Evolutionary conservation across 2,888 invertebrate species (phyloP), one percentile per base, ranked within the genome.

Genomic region (Drosophila niveifrons): DNA sequence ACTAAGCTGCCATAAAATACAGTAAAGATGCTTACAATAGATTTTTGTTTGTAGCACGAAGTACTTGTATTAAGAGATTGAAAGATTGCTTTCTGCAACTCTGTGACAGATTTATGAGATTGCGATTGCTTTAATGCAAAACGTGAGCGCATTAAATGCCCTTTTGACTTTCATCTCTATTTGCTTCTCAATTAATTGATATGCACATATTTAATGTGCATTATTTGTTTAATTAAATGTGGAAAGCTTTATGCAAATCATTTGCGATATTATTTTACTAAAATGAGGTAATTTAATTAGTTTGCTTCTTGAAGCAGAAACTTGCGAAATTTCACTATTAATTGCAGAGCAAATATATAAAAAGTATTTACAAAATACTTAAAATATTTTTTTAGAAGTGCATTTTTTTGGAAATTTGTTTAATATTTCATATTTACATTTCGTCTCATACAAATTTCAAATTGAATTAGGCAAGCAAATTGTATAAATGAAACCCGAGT

Each of bases 1-100:
- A 61, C 53, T 62, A 76, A 72, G 77, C 74, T 77, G 57, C 65
- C 61, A 65, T 66, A 65, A 74, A 72, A 73, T 73, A 55, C 48
- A 50, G 46, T 36, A 76, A 76, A 76, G 64, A 70, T 58, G 76
- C 64, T 71, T 76, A 56, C 64, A 53, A 61, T 66, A 53, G 17
- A 41, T 53, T 57, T 50, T 34, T 57, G 13, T 41, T 13, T 18
- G 31, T 13, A 17, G 23, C 50, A 55, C 56, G 18, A 48, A 39
- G 57, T 61, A 34, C 34, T 34, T 11, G 34, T 34, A 52, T 46
- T 61, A 73, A 53, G 48, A 71, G 59, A 76, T 76, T 76, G 58
- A 58, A 58, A 48, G 48, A 48, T 58, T 48, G 10, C 46, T 13
- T 44, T 10, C 56, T 29, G 34, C 17, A 56, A 18, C 46, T 46